Percentiles rank a stretch among this genome's conserved stretches.
Conservation (phyloP, 2,888 invertebrate genomes). For the Iphiclides podalirius region DNA sequence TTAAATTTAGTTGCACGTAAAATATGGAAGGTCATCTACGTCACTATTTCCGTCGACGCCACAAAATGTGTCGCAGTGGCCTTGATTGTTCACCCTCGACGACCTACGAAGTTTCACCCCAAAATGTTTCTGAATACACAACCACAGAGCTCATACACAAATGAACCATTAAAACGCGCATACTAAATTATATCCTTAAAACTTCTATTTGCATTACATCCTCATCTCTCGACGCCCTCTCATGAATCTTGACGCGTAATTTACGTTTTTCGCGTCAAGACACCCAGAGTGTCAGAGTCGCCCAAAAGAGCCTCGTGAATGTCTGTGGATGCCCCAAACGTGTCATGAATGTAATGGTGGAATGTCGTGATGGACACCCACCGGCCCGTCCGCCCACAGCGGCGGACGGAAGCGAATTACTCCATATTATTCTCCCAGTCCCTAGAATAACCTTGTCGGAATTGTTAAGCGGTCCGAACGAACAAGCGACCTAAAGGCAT, state of each 20-base stretch:
- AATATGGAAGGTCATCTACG: no score
- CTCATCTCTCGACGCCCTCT: neutral
- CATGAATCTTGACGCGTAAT: constrained; percentile 14
- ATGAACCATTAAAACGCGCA: no score
- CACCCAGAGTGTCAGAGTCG: constrained; percentile 9
- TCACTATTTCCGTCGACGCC: no score
- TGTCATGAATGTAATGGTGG: constrained; percentile 27
- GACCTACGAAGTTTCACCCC: no score
- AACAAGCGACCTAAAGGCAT: neutral
- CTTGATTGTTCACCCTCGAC: no score
- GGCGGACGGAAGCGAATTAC: constrained; percentile 18
- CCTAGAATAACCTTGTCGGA: constrained; percentile 20
- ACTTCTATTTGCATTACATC: neutral
- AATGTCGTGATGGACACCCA: constrained; percentile 23
- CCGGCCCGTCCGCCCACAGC: constrained; percentile 14
- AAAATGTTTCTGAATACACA: no score
- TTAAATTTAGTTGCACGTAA: no score
- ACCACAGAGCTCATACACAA: no score
- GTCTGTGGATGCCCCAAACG: constrained; percentile 20
- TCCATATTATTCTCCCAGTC: constrained; percentile 19
- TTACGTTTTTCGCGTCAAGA: constrained; percentile 16
- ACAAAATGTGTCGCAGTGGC: no score
- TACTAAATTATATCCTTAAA: neutral
- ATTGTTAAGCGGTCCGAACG: constrained; percentile 6
- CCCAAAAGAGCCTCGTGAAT: constrained; percentile 11